Conservation (phyloP, 2,888 invertebrate species). For the Allygus modestus region DNA sequence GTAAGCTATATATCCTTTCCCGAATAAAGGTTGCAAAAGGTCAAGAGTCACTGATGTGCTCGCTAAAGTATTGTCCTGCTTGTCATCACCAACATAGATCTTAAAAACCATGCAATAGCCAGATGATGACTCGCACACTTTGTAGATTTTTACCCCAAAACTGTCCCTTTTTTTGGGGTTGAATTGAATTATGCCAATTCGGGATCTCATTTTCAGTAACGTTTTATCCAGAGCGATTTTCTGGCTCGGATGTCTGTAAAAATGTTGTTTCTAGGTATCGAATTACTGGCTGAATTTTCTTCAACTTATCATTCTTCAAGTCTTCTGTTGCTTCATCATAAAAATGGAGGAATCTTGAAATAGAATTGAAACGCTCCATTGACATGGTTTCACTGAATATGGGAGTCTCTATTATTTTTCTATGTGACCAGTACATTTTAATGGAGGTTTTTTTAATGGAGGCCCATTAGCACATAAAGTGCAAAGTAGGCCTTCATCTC, state of each 20-base stretch:
- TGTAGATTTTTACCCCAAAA: constrained; percentile 72
- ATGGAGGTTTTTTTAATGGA: constrained; percentile 25
- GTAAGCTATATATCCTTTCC: constrained; percentile 45
- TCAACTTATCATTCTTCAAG: constrained; percentile 65
- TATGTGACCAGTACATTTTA: constrained; percentile 28
- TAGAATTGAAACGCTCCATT: constrained; percentile 30
- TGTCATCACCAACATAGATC: constrained; percentile 54
- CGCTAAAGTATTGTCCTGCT: constrained; percentile 19
- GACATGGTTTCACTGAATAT: constrained; percentile 24
- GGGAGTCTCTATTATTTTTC: constrained; percentile 47
- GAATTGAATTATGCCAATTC: constrained; percentile 72
- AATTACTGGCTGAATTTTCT: constrained; percentile 63
- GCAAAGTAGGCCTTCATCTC: constrained; percentile 49
- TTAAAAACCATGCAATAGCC: constrained; percentile 56
- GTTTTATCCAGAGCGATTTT: constrained; percentile 72
- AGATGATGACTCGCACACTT: constrained; percentile 68
- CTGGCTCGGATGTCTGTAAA: constrained; percentile 65
- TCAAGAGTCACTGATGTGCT: constrained; percentile 57
- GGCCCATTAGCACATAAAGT: constrained; percentile 32
- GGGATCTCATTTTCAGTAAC: constrained; percentile 72
- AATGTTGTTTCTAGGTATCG: constrained; percentile 50
- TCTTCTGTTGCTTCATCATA: constrained; percentile 47
- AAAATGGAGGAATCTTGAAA: constrained; percentile 46
- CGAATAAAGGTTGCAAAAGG: constrained; percentile 42
- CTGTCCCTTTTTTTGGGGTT: constrained; percentile 71